Conservation (phyloP, 1,140 invertebrate species). For the Tetragonula clypearis region DNA sequence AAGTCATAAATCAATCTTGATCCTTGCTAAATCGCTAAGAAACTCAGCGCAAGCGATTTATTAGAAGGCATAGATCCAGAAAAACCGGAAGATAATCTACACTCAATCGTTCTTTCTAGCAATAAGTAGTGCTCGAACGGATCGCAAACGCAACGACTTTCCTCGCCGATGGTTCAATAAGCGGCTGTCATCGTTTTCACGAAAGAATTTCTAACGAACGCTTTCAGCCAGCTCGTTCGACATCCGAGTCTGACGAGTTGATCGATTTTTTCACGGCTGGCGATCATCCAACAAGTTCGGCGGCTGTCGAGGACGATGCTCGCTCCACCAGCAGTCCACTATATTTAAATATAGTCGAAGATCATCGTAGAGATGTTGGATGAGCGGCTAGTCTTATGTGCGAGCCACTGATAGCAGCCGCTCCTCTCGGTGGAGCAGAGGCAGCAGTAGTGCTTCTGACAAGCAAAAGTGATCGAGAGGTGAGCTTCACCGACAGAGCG, state of each 20-base stretch:
- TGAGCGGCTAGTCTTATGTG: constrained; percentile 50
- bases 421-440: constrained; percentile 48
- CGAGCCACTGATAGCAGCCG: constrained; percentile 49
- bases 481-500: constrained; percentile 48
- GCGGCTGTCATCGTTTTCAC: background rate
- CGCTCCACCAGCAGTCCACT: constrained; percentile 60
- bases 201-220: background rate
- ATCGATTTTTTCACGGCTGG: constrained; percentile 60
- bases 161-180: background rate
- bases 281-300: constrained; percentile 66
- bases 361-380: constrained; percentile 60
- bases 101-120: background rate
- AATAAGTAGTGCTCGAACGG: no score
- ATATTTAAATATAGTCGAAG: constrained; percentile 76
- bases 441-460: constrained; percentile 51
- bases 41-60: background rate
- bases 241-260: constrained; percentile 26
- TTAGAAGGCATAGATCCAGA: background rate
- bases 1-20: background rate
- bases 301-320: constrained; percentile 61
- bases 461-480: constrained; percentile 53
- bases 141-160: background rate
- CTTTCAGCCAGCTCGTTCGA: background rate
- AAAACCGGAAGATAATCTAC: background rate
- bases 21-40: fast-evolving